Percentiles rank a stretch among this genome's conserved stretches.
These are phyloP conservation scores for Muscicapa comitata DNA, from an alignment of 2,797 vertebrate species.

Conservation along the genomic window DNA sequence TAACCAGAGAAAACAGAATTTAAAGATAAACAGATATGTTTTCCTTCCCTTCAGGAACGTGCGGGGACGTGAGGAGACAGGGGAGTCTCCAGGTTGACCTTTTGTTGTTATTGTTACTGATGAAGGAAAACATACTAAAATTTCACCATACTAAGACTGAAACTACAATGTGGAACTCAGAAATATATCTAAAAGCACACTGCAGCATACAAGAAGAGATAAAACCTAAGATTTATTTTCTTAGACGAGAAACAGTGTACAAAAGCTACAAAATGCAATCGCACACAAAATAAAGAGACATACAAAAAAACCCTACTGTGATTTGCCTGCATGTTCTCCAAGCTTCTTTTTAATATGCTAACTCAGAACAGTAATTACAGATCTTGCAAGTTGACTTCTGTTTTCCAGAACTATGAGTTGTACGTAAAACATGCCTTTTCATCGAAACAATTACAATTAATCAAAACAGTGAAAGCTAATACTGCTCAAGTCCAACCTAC, in stretches of 20 bases:
- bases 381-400: constrained; percentile 80
- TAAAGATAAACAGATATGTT: not conserved
- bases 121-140: constrained; percentile 41
- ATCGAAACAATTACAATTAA: constrained; percentile 86
- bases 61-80: not conserved
- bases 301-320: constrained; percentile 63
- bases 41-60: not conserved
- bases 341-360: constrained; percentile 73
- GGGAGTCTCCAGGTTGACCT: not conserved
- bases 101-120: not conserved
- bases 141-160: constrained; percentile 35
- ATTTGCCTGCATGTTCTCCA: constrained; percentile 59
- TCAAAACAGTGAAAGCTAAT: constrained; percentile 84
- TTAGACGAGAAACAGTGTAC: constrained; percentile 64
- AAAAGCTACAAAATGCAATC: constrained; percentile 69
- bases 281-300: constrained; percentile 54
- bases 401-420: constrained; percentile 79
- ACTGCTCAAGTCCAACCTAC: constrained; percentile 84
- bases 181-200: constrained; percentile 69
- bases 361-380: constrained; percentile 80
- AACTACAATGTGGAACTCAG: constrained; percentile 57
- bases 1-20: not conserved
- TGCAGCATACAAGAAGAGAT: constrained; percentile 65
- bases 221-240: constrained; percentile 75
- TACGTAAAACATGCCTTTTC: constrained; percentile 82